A percentile compares a stretch with the other conserved stretches of the same genome.
Conservation (phyloP, 2,113 vertebrate species). For the Tor tambroides region DNA sequence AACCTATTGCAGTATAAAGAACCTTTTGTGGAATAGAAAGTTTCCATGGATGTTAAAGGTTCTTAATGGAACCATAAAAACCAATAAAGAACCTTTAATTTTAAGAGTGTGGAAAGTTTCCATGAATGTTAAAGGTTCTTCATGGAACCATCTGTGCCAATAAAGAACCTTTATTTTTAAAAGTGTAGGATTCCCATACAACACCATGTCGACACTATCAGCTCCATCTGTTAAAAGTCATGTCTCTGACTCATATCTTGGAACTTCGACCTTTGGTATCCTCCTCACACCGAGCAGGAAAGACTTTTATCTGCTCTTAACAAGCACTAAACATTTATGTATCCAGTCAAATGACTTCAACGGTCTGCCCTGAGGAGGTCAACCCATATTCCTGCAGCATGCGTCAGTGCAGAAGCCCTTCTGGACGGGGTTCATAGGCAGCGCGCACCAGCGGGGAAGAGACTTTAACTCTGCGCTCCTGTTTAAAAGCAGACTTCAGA, state of each 20-base stretch:
- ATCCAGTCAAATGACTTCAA: slow-evolving; percentile 23
- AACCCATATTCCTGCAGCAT: slow-evolving; percentile 1
- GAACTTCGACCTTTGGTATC: neutral
- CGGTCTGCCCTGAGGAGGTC: slow-evolving; percentile 4
- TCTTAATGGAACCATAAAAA: too few relatives aligned
- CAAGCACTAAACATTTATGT: slow-evolving; percentile 40
- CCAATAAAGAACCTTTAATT: too few relatives aligned
- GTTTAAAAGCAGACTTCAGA: slow-evolving; percentile 16
- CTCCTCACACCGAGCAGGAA: slow-evolving; percentile 19
- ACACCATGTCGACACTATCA: neutral
- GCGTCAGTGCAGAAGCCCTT: neutral
- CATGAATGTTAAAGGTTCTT: neutral
- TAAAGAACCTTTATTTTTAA: neutral
- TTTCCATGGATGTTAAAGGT: too few relatives aligned
- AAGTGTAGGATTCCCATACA: neutral
- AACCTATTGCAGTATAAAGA: too few relatives aligned
- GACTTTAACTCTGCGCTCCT: neutral
- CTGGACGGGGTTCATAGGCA: neutral
- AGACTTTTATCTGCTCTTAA: slow-evolving; percentile 31
- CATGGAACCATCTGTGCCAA: neutral
- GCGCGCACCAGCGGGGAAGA: neutral
- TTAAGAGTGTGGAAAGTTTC: neutral
- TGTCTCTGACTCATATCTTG: neutral
- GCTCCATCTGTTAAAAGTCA: neutral
- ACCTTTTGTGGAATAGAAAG: neutral